Conservation (phyloP, 2,113 vertebrate genomes). For the Nanorana parkeri region DNA sequence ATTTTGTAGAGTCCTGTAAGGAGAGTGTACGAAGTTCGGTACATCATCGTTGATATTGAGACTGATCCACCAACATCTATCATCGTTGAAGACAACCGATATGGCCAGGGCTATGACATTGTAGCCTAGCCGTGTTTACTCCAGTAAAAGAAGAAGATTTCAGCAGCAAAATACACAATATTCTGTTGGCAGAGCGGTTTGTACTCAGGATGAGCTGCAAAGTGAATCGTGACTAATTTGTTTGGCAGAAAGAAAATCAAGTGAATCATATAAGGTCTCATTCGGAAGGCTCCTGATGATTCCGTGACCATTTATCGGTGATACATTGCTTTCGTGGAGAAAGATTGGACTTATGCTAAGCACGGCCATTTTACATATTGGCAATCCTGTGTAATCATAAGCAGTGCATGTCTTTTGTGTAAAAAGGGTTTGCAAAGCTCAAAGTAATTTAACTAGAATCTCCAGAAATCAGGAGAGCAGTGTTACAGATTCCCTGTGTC, state of each 20-base stretch:
- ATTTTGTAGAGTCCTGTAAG: conserved; percentile 82
- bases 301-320: not conserved
- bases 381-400: too few relatives aligned
- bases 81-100: conserved; percentile 90
- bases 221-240: conserved; percentile 22
- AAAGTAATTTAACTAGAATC: not conserved
- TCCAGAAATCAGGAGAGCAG: not conserved
- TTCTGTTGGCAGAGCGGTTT: conserved; percentile 1
- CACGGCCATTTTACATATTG: not conserved
- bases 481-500: not conserved
- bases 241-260: not conserved
- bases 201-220: not conserved
- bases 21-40: conserved; percentile 85
- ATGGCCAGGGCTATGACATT: not conserved
- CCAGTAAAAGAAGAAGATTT: not conserved
- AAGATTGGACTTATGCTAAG: not conserved
- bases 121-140: not conserved
- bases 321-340: not conserved
- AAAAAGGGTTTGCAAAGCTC: too few relatives aligned
- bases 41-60: conserved; percentile 90
- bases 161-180: not conserved
- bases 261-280: conserved; percentile 17
- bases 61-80: conserved; percentile 88
- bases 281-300: not conserved
- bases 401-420: too few relatives aligned